Evolutionary conservation across 2,113 vertebrate species (phyloP).

Genomic region (Carassius gibelio): DNA sequence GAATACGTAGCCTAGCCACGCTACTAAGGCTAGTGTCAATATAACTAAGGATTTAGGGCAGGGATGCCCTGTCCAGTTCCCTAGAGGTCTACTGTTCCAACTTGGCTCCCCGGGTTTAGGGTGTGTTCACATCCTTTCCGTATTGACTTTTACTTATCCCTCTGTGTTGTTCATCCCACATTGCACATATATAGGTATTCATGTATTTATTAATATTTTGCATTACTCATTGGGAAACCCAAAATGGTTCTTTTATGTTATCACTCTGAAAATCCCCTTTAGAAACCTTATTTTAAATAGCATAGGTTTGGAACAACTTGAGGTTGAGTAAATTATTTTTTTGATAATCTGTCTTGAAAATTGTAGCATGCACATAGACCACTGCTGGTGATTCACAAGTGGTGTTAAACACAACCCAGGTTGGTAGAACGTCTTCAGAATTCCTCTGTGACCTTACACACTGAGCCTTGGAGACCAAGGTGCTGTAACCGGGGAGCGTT

Average conservation of each 20-base stretch:
- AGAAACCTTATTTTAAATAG: background rate
- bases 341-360: background rate
- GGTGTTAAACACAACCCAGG: slow-evolving; percentile 19
- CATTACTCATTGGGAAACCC: background rate
- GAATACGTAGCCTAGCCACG: background rate
- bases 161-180: background rate
- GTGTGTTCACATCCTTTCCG: background rate
- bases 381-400: background rate
- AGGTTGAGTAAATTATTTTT: background rate
- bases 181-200: background rate
- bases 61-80: background rate
- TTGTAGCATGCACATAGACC: background rate
- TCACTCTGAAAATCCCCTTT: background rate
- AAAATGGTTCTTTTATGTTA: background rate
- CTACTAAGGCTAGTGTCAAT: background rate
- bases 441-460: slow-evolving; percentile 57
- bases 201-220: background rate
- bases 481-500: slow-evolving; percentile 28
- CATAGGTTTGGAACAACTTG: background rate
- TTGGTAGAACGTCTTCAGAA: slow-evolving; percentile 33
- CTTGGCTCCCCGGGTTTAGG: background rate
- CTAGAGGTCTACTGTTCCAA: background rate
- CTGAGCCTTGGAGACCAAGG: slow-evolving; percentile 45
- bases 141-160: background rate
- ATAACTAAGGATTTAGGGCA: slow-evolving; percentile 3